Evolutionary conservation across 2,888 invertebrate species (phyloP), one percentile per base, ranked within the genome.

Genomic region (Erebia epiphron): DNA sequence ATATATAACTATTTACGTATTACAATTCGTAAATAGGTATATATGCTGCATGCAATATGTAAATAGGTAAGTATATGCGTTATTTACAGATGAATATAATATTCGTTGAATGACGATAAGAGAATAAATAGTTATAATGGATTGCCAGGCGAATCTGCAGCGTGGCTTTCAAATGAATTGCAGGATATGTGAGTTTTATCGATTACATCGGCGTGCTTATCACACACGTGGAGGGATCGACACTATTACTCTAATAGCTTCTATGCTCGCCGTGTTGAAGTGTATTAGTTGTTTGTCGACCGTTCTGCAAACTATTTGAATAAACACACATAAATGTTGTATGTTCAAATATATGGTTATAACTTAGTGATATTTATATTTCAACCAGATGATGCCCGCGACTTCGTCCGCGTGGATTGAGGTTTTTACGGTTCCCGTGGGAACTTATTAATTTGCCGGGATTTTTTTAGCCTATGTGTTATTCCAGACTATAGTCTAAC

Each of bases 181-280:
- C 71, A 66, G 70, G 68, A 70, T 72, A 69, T 46, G 66, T 58
- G 61, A 70, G 65, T 67, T 62, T 18, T 68, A 71, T 73, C 68
- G 68, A 73, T 70, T 35, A 3, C 61, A 71, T 67, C 66, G 18
- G 7, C 56, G 56, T 64, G 18, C 56, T 43, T 65, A 43, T 56
- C 56, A 21, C 41, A 54, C 54, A 35, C 16, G 52, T 43, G 65
- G 56, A 43, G 14, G 21, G 54, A 18, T 41, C 65, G 16, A 56
- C 41, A 21, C 18, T 65, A 65, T 65, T 65, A 65, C 8, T 43
- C 43, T 56, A 65, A 43, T 43, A 41, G 52, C 52, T 41, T 52
- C 35, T 52, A 52, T 54, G n/a, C 13, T 10, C 16, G n/a, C 13
- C 26, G 52, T 52, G 16, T 52, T 52, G 21, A 43, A 41, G 41